Evolutionary conservation across 2,797 vertebrate genomes (phyloP), one percentile per base, ranked within the genome.

Genomic region (Otolemur crassicaudatus): DNA sequence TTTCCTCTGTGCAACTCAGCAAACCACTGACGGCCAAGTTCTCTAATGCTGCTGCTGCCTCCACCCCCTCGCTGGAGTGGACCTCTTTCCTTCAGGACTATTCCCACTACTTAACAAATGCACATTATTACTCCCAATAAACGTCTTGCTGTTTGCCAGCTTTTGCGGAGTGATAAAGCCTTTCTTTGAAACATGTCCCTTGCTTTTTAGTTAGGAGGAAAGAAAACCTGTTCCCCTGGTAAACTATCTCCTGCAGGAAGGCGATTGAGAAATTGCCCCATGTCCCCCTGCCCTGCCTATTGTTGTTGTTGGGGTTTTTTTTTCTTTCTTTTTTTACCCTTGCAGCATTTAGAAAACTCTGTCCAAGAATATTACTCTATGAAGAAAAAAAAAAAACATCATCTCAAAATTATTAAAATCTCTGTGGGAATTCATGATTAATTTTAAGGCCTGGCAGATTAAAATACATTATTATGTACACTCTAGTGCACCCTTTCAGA

Each of bases 401-500:
- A 99, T 99, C 98, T 99, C 98, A 98, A 99, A 99, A 99, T 99
- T 99, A 99, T 99, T 99, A 99, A 99, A 99, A 99, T 99, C 99
- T 99, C 99, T 99, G 99, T 99, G 99, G 99, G 99, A 99, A 99
- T 99, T 99, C 99, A 99, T 99, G 99, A 99, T 99, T 99, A 99
- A 99, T 99, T 99, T 99, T 99, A 99, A 99, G 99, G 99, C 98
- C 98, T 99, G 99, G 99, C 99, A 99, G 99, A 99, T 99, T 99
- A 99, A 99, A 99, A 99, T 99, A 99, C 99, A 99, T 99, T 99
- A 99, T 99, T 99, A 99, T 99, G 98, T 99, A 99, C 98, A 99
- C 99, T 99, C 99, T 99, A 98, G 98, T 99, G 99, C 98, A 99
- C 99, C 98, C 98, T 99, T 99, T 99, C 99, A 99, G 99, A 99